These are phyloP conservation scores for Ptilodon capucinus DNA, from an alignment of 2,888 invertebrate species.

Conservation along the genomic window DNA sequence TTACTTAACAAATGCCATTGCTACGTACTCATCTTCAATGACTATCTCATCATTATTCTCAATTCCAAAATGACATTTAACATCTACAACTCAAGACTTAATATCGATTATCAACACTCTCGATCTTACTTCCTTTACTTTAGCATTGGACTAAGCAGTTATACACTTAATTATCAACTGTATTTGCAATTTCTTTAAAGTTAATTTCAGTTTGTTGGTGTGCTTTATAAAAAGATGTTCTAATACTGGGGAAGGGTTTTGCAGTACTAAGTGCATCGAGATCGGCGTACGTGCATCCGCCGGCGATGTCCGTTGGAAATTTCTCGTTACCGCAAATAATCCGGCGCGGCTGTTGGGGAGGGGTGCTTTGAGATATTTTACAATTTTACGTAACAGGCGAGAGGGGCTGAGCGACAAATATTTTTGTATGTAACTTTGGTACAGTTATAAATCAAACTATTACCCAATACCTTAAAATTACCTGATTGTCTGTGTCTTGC, in stretches of 20 bases:
- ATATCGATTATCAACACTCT: constrained; percentile 13
- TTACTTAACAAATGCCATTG: constrained; percentile 65
- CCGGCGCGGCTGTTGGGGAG: constrained; percentile 64
- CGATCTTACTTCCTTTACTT: constrained; percentile 40
- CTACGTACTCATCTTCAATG: constrained; percentile 18
- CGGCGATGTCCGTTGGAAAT: constrained; percentile 76
- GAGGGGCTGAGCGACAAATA: not conserved
- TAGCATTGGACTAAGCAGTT: constrained; percentile 24
- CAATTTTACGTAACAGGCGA: constrained; percentile 47
- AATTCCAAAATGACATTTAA: constrained; percentile 23
- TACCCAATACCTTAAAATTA: no score
- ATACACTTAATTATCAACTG: constrained; percentile 27
- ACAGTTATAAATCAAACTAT: no score
- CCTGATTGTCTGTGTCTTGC: no score
- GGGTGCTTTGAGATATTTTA: constrained; percentile 61
- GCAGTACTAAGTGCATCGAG: constrained; percentile 74
- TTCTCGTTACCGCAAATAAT: constrained; percentile 77
- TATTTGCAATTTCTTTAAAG: constrained; percentile 21
- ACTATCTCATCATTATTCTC: constrained; percentile 13
- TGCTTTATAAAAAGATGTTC: constrained; percentile 34
- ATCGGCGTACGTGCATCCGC: constrained; percentile 75
- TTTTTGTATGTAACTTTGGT: no score
- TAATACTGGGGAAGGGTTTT: constrained; percentile 26
- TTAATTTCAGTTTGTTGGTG: constrained; percentile 16
- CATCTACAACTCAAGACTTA: constrained; percentile 17